Conservation (phyloP, 2,888 invertebrate genomes). For the Oconnorella tubifera region DNA sequence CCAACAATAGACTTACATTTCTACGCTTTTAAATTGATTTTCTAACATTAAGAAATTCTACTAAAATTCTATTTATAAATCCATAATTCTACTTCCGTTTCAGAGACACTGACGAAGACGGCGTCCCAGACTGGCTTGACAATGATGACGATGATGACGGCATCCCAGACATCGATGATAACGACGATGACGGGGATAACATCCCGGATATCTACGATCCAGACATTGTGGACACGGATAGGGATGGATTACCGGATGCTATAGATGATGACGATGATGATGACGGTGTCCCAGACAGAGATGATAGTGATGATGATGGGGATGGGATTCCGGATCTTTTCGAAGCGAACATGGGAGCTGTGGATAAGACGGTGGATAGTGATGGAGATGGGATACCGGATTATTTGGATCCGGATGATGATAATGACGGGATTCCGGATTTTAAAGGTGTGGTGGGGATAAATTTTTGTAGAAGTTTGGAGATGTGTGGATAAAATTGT, state of each 20-base stretch:
- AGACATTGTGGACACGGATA: too few species aligned
- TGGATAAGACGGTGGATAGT: constrained; percentile 19
- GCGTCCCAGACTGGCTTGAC: too few species aligned
- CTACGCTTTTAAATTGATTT: too few species aligned
- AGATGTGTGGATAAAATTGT: too few species aligned
- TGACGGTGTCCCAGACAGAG: constrained; percentile 44
- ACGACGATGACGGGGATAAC: constrained; percentile 7
- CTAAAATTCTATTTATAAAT: too few species aligned
- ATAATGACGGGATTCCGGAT: constrained; percentile 29
- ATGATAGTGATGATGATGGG: constrained; percentile 18
- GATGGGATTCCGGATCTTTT: constrained; percentile 26
- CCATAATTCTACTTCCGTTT: too few species aligned
- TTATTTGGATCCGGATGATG: constrained; percentile 21
- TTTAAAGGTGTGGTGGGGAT: constrained; percentile 12
- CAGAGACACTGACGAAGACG: too few species aligned
- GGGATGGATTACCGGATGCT: constrained; percentile 40
- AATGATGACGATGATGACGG: constrained; percentile 29
- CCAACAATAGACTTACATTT: too few species aligned
- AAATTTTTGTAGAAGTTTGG: too few species aligned
- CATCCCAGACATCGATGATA: constrained; percentile 21
- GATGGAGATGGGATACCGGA: constrained; percentile 24
- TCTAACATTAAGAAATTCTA: too few species aligned
- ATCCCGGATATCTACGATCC: too few species aligned
- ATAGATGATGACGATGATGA: constrained; percentile 37
- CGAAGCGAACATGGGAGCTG: constrained; percentile 15